Evolutionary conservation across 2,797 vertebrate species (phyloP).

Genomic region (Labroides dimidiatus): DNA sequence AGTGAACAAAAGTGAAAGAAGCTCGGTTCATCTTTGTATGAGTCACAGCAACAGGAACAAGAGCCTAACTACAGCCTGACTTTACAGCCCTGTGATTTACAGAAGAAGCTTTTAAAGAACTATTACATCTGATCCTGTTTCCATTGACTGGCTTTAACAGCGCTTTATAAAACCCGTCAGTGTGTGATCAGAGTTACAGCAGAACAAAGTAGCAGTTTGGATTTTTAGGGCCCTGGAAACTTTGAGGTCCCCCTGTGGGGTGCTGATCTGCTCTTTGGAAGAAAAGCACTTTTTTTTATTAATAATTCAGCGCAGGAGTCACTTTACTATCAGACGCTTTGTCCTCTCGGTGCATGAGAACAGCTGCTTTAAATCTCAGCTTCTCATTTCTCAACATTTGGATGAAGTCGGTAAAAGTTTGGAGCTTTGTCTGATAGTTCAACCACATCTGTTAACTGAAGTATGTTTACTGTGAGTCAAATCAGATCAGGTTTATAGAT

Average conservation of each 20-base stretch:
- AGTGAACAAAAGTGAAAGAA: background rate
- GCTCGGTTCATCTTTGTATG: background rate
- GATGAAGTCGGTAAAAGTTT: background rate
- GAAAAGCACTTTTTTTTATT: slow-evolving; percentile 64
- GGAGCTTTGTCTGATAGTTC: slow-evolving; percentile 17
- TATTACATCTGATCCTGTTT: slow-evolving; percentile 1
- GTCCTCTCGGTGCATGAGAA: slow-evolving; percentile 45
- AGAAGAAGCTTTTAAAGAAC: slow-evolving; percentile 1
- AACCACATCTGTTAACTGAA: too few relatives aligned
- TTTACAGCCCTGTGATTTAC: slow-evolving; percentile 1
- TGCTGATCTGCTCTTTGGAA: slow-evolving; percentile 61
- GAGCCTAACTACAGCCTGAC: background rate
- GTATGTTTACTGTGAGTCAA: background rate
- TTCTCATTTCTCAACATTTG: slow-evolving; percentile 29
- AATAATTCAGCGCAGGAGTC: slow-evolving; percentile 71
- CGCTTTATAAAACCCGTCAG: slow-evolving; percentile 27
- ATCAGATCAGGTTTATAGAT: background rate
- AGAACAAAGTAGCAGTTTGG: slow-evolving; percentile 51
- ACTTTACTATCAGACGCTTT: slow-evolving; percentile 63
- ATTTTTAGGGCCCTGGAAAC: slow-evolving; percentile 36
- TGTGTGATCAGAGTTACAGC: slow-evolving; percentile 40
- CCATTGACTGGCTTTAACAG: slow-evolving; percentile 8
- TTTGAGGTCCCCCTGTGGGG: slow-evolving; percentile 40
- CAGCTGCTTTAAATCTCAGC: slow-evolving; percentile 21
- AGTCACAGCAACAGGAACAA: background rate